Evolutionary conservation across 2,888 invertebrate species (phyloP), one percentile per base, ranked within the genome.

Genomic region (Sphecodes monilicornis): DNA sequence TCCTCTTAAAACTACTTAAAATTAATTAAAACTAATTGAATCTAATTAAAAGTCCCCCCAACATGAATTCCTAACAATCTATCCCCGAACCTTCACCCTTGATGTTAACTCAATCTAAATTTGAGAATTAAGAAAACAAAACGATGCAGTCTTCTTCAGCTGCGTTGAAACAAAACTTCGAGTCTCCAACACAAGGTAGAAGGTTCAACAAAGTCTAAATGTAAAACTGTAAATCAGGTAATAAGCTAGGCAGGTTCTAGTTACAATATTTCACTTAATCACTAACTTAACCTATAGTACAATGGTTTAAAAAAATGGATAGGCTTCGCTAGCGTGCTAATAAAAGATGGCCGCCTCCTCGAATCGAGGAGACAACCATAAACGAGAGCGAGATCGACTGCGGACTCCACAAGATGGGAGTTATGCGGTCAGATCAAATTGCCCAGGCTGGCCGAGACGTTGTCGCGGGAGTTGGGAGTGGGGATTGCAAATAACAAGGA

Each of bases 401-500:
- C 50, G 66, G 57, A 69, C 50, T 29, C 36, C 18, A 18, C 16
- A 29, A 0, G 6, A 5, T 4, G 0, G 39, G 73, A 82, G 41
- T 22, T 36, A 68, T 60, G 83, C 50, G 3, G 60, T 13, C 29
- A 13, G 1, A 16, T 32, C 22, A n/a, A 39, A 39, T 72, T 60
- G 50, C 18, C 22, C 39, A 8, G 32, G n/a, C 1, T 43, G 68
- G 5, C 4, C 78, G 39, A 81, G n/a, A 8, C 43, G 69, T 70
- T n/a, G 73, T 57, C 84, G 5, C 77, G 39, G 1, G 74, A 39
- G 18, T 10, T 2, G 5, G 6, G n/a, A 18, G 16, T 2, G 54
- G 39, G 57, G 76, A 2, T 16, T 18, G 77, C 46, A 71, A 85
- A 69, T 69, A 54, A 11, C 1, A 36, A 60, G 50, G 50, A 22